Evolutionary conservation across 2,888 invertebrate species (phyloP).

Genomic region (Limenitis camilla): DNA sequence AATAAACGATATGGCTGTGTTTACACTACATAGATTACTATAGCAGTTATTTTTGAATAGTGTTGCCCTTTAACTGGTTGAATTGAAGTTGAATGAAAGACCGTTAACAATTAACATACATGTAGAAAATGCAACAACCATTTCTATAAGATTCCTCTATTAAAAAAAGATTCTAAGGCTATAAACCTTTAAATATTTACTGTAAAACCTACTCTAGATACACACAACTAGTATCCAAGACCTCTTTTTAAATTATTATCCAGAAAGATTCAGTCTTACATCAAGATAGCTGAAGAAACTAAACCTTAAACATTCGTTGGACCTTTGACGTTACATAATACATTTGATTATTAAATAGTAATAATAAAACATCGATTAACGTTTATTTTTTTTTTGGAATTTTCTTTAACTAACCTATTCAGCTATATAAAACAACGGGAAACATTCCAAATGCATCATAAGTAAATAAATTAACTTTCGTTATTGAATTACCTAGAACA

Average conservation of each 20-base stretch:
- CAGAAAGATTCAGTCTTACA: conserved; percentile 57
- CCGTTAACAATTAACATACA: background rate
- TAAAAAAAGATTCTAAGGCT: conserved; percentile 2
- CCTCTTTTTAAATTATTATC: conserved; percentile 32
- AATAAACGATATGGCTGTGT: conserved; percentile 10
- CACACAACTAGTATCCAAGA: conserved; percentile 21
- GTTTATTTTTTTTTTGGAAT: conserved; percentile 2
- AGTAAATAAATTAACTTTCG: background rate
- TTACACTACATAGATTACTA: background rate
- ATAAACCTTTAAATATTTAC: conserved; percentile 1
- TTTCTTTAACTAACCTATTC: background rate
- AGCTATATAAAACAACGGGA: background rate
- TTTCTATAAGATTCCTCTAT: conserved; percentile 5
- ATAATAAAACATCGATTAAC: conserved; percentile 2
- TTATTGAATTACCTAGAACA: too few relatives aligned
- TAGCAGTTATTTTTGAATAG: background rate
- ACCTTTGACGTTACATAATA: conserved; percentile 38
- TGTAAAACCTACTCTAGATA: conserved; percentile 18
- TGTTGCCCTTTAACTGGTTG: background rate
- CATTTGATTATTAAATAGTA: conserved; percentile 21
- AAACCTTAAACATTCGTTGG: conserved; percentile 42
- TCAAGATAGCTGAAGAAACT: conserved; percentile 40
- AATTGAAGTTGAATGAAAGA: background rate
- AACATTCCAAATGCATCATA: background rate
- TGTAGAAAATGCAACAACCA: conserved; percentile 9